A percentile compares a stretch with the other conserved stretches of the same genome.
phyloP scores from a whole-genome alignment of 2,888 invertebrate genomes.

The Ophioninae sp. region DNA sequence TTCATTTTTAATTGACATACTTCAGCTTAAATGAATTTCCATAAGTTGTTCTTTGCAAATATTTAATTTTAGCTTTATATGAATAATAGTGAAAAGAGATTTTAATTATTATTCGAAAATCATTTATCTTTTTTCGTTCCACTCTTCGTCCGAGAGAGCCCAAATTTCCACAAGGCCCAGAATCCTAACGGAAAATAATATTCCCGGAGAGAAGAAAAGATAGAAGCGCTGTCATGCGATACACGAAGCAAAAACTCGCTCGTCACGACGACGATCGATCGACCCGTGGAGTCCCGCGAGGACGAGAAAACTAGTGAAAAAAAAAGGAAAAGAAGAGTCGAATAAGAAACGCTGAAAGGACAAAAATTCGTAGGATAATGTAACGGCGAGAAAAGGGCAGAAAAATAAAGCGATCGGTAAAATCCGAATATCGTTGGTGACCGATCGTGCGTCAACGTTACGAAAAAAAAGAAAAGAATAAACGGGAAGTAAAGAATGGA shows the following conservation, averaged over 20 bases:
- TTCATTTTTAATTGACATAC: no score
- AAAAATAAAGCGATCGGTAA: constrained; percentile 38
- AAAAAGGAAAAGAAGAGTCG: not conserved
- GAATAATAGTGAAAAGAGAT: no score
- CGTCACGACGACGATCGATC: constrained; percentile 42
- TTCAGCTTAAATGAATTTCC: no score
- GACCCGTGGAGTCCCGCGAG: constrained; percentile 19
- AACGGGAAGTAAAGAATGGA: constrained; percentile 40
- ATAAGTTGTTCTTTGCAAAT: no score
- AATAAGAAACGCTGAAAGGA: constrained; percentile 16
- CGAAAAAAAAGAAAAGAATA: constrained; percentile 18
- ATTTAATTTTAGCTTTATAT: no score
- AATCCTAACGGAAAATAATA: constrained; percentile 14
- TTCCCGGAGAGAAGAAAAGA: not conserved
- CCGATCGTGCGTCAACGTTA: constrained; percentile 43
- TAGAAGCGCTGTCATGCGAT: constrained; percentile 7
- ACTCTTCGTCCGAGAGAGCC: no score
- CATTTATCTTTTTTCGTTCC: no score
- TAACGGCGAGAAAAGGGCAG: constrained; percentile 42
- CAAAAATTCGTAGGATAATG: constrained; percentile 44
- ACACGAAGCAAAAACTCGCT: constrained; percentile 27
- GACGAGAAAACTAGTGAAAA: not conserved
- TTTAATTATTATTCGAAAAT: no score
- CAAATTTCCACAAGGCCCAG: not conserved
- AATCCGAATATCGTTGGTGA: constrained; percentile 35